Percentiles rank a stretch among this genome's conserved stretches.
phyloP scores from a whole-genome alignment of 53 echinoderm and acorn worm genomes.

The Glandiceps talaboti region DNA sequence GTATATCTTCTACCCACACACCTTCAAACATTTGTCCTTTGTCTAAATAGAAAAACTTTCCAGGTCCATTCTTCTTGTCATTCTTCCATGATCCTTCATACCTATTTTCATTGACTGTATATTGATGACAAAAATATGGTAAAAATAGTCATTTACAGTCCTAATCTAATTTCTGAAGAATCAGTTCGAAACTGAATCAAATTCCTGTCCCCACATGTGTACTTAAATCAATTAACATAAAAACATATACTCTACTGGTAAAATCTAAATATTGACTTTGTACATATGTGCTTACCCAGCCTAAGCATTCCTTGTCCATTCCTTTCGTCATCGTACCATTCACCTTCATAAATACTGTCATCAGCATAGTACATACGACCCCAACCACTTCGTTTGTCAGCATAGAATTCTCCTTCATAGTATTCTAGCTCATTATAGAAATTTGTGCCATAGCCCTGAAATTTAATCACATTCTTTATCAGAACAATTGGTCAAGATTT shows the following conservation, averaged over 20 bases:
- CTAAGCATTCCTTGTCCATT: conserved; percentile 97
- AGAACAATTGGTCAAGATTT: too few relatives aligned
- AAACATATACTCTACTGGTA: too few relatives aligned
- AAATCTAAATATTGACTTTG: too few relatives aligned
- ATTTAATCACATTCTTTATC: background rate
- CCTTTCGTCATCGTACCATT: conserved; percentile 94
- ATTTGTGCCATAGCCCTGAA: conserved; percentile 85
- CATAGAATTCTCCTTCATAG: conserved; percentile 98
- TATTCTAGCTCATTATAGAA: conserved; percentile 90
- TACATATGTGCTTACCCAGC: conserved; percentile 49
- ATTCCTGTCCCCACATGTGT: too few relatives aligned
- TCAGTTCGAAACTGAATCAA: too few relatives aligned
- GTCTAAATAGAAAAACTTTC: conserved; percentile 89
- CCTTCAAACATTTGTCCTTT: conserved; percentile 96
- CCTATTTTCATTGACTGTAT: conserved; percentile 71
- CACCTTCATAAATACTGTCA: conserved; percentile 95
- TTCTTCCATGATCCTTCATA: conserved; percentile 93
- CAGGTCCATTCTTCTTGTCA: conserved; percentile 90
- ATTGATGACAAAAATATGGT: too few relatives aligned
- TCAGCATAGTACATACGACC: conserved; percentile 95
- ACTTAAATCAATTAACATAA: too few relatives aligned
- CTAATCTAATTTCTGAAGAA: too few relatives aligned
- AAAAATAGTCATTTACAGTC: too few relatives aligned
- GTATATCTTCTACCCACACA: conserved; percentile 92
- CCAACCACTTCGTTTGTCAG: conserved; percentile 91